These are phyloP conservation scores for Amblyopsis hoosieri DNA, from an alignment of 2,797 vertebrate genomes.

Conservation along the genomic window DNA sequence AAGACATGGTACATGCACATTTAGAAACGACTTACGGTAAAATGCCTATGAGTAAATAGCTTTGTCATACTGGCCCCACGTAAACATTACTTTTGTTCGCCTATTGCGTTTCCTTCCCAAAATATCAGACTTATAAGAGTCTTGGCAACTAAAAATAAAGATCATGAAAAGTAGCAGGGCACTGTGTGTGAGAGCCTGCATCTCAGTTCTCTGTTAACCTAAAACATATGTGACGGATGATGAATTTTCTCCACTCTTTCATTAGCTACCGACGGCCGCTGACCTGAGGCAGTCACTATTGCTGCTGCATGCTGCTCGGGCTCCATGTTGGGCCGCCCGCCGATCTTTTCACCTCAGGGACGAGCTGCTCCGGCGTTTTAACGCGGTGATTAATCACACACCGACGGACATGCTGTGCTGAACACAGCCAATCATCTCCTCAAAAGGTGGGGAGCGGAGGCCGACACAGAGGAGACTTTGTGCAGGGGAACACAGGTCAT, in stretches of 20 bases:
- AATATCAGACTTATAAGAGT: conserved; percentile 10
- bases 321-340: conserved; percentile 37
- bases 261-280: conserved; percentile 60
- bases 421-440: conserved; percentile 58
- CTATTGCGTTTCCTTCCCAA: too few species aligned
- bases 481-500: conserved; percentile 71
- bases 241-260: conserved; percentile 54
- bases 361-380: conserved; percentile 51
- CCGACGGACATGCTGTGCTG: conserved; percentile 58
- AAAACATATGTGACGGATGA: conserved; percentile 70
- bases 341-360: conserved; percentile 45
- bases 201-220: conserved; percentile 69
- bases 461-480: conserved; percentile 77
- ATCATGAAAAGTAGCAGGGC: conserved; percentile 27
- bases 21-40: too few species aligned
- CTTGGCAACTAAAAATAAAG: conserved; percentile 37
- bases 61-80: too few species aligned
- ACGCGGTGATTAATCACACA: conserved; percentile 77
- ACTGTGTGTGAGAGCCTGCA: conserved; percentile 49
- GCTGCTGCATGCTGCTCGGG: conserved; percentile 39
- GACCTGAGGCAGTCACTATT: conserved; percentile 49
- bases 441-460: conserved; percentile 43
- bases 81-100: too few species aligned
- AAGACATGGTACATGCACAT: not conserved
- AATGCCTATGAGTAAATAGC: too few species aligned